Conservation (phyloP, 2,888 invertebrate genomes). For the Stictocephala bisonia region DNA sequence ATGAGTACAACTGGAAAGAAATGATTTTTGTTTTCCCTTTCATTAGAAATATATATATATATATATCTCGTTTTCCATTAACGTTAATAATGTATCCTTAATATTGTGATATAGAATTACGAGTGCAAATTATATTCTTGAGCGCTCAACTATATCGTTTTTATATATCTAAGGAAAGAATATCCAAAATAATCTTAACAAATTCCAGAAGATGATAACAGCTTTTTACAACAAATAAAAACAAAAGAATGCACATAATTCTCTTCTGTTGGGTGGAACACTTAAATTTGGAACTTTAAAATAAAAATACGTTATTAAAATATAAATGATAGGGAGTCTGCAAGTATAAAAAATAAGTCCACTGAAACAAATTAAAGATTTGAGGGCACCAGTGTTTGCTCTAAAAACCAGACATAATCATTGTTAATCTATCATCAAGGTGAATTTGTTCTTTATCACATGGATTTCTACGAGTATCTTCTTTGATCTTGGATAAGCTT, state of each 20-base stretch:
- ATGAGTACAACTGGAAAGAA: slow-evolving; percentile 33
- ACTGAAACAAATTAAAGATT: too few relatives aligned
- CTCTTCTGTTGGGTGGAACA: slow-evolving; percentile 26
- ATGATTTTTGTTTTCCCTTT: slow-evolving; percentile 54
- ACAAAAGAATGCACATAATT: background rate
- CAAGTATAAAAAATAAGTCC: too few relatives aligned
- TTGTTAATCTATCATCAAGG: too few relatives aligned
- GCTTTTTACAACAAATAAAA: slow-evolving; percentile 8
- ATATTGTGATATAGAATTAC: slow-evolving; percentile 46
- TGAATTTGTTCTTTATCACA: too few relatives aligned
- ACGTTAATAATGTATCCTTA: slow-evolving; percentile 42
- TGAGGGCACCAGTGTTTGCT: too few relatives aligned
- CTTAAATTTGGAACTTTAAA: too few relatives aligned
- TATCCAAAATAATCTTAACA: slow-evolving; percentile 14
- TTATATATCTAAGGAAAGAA: slow-evolving; percentile 29
- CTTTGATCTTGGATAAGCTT: too few relatives aligned
- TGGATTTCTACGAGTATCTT: too few relatives aligned
- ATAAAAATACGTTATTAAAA: too few relatives aligned
- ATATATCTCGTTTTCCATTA: slow-evolving; percentile 35
- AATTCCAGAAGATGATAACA: background rate
- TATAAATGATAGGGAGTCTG: too few relatives aligned
- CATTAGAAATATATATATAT: slow-evolving; percentile 53
- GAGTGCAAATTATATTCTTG: slow-evolving; percentile 17
- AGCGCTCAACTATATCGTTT: slow-evolving; percentile 25
- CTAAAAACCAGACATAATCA: too few relatives aligned